These are phyloP conservation scores for Oegoconia quadripuncta DNA, from an alignment of 2,888 invertebrate genomes.

Conservation along the genomic window DNA sequence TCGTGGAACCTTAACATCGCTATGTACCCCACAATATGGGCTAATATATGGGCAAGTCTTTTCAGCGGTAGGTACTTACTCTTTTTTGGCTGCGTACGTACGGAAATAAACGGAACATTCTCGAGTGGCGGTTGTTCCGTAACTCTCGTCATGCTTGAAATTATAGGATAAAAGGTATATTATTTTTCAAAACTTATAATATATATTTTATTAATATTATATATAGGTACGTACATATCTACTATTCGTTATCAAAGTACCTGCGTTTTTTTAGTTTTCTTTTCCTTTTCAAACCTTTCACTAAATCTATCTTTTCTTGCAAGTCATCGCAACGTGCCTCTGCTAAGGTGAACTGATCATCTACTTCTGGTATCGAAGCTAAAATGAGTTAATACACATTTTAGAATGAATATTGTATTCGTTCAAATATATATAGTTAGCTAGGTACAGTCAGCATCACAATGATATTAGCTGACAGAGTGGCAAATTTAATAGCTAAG, in stretches of 20 bases:
- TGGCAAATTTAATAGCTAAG: no score
- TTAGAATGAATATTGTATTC: background rate
- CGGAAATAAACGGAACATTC: conserved; percentile 49
- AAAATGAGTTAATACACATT: conserved; percentile 4
- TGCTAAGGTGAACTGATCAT: conserved; percentile 59
- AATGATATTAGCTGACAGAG: no score
- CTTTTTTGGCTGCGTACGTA: conserved; percentile 62
- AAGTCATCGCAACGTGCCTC: conserved; percentile 61
- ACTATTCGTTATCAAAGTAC: conserved; percentile 25
- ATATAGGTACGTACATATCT: background rate
- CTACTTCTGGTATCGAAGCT: conserved; percentile 61
- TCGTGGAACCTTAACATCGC: no score
- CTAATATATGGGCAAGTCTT: no score
- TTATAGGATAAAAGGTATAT: background rate
- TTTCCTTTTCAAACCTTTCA: conserved; percentile 59
- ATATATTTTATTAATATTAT: background rate
- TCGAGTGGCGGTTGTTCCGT: conserved; percentile 38
- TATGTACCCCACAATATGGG: no score
- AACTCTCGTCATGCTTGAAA: conserved; percentile 53
- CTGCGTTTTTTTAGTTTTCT: conserved; percentile 63
- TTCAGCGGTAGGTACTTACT: no score
- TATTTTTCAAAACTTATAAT: background rate
- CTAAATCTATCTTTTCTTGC: conserved; percentile 62
- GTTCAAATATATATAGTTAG: no score
- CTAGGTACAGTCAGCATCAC: no score